A percentile compares a stretch with the other conserved stretches of the same genome.
phyloP scores from a whole-genome alignment of 2,113 vertebrate species.

The Triplophysa rosa region DNA sequence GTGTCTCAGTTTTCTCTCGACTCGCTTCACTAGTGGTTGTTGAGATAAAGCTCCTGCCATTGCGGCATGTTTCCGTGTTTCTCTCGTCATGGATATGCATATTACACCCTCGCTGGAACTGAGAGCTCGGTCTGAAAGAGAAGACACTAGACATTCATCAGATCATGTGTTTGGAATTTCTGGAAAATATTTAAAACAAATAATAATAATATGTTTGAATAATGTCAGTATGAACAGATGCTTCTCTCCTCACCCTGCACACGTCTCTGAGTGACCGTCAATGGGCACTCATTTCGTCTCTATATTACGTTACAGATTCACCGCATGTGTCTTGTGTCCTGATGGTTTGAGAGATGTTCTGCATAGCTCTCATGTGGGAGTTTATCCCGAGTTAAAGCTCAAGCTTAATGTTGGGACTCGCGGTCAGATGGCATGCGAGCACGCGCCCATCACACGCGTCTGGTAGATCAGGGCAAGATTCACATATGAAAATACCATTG shows the following conservation, averaged over 20 bases:
- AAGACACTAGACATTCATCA: conserved; percentile 7
- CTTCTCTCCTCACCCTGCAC: neutral
- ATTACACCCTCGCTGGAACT: conserved; percentile 49
- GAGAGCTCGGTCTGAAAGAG: conserved; percentile 24
- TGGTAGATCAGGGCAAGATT: too few relatives aligned
- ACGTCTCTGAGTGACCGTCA: neutral
- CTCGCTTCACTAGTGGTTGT: conserved; percentile 29
- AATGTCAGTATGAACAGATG: neutral
- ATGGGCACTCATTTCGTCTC: neutral
- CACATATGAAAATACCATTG: too few relatives aligned
- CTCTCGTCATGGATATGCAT: conserved; percentile 34
- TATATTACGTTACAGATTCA: conserved; percentile 33
- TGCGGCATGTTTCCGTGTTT: conserved; percentile 41
- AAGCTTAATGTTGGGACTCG: conserved; percentile 33
- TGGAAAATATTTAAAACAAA: too few relatives aligned
- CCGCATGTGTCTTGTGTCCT: conserved; percentile 32
- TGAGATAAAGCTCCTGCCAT: conserved; percentile 51
- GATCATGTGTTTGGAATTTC: too few relatives aligned
- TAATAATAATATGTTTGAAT: conserved; percentile 20
- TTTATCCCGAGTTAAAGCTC: conserved; percentile 29
- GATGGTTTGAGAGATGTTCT: conserved; percentile 37
- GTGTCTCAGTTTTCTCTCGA: conserved; percentile 32
- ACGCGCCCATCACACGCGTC: neutral
- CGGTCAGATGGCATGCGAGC: neutral
- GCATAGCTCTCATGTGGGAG: conserved; percentile 43